These are phyloP conservation scores for Acrobasis consociella DNA, from an alignment of 2,888 invertebrate species.

Conservation along the genomic window DNA sequence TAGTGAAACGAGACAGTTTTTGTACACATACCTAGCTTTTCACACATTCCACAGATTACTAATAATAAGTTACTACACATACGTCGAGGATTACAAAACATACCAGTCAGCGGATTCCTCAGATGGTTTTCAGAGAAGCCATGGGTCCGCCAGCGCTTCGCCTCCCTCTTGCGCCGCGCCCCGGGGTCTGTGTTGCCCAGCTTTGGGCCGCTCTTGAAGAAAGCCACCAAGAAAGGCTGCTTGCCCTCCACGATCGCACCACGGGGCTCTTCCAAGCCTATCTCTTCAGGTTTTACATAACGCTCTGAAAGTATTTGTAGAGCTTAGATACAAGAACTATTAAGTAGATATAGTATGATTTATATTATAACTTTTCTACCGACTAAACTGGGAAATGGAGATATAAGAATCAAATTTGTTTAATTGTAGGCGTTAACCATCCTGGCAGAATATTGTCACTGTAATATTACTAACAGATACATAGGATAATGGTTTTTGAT, in stretches of 20 bases:
- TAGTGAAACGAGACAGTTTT: too few relatives aligned
- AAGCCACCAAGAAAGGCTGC: slow-evolving; percentile 96
- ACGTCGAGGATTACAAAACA: slow-evolving; percentile 9
- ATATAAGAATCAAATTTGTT: too few relatives aligned
- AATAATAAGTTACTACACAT: too few relatives aligned
- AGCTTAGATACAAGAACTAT: not conserved
- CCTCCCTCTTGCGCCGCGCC: slow-evolving; percentile 83
- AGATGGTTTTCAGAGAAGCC: slow-evolving; percentile 78
- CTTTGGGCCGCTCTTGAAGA: slow-evolving; percentile 87
- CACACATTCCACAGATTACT: too few relatives aligned
- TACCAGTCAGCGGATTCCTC: slow-evolving; percentile 82
- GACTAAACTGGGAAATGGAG: too few relatives aligned
- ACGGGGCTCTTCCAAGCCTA: slow-evolving; percentile 90
- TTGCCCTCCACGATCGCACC: slow-evolving; percentile 86
- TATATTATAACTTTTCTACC: too few relatives aligned
- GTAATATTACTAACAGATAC: too few relatives aligned
- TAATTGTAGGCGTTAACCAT: too few relatives aligned
- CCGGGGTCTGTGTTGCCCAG: slow-evolving; percentile 77
- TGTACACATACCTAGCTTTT: too few relatives aligned
- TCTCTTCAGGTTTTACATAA: slow-evolving; percentile 92
- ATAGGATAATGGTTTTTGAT: too few relatives aligned
- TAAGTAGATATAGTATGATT: not conserved
- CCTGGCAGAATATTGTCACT: too few relatives aligned
- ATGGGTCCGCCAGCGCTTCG: slow-evolving; percentile 79
- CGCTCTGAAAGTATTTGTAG: slow-evolving; percentile 79